Evolutionary conservation across 2,113 vertebrate genomes (phyloP).

Genomic region (Cyrtonyx montezumae): DNA sequence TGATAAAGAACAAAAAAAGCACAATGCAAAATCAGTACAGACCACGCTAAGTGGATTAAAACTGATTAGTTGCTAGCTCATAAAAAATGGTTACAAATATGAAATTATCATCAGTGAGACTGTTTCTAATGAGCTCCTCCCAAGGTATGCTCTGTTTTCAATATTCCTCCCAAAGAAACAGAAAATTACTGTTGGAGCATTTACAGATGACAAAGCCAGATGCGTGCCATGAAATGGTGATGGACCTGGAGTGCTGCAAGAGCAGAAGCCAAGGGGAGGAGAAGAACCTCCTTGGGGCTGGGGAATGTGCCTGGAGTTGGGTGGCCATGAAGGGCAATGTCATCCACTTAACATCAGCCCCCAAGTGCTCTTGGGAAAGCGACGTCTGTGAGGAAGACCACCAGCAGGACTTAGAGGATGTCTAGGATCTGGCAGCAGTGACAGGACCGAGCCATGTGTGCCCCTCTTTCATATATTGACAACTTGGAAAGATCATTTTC

Average conservation of each 20-base stretch:
- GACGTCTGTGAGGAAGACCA: background rate
- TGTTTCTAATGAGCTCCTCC: background rate
- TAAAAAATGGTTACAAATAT: conserved; percentile 30
- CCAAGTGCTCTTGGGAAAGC: background rate
- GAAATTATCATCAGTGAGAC: background rate
- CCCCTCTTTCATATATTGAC: background rate
- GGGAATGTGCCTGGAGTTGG: background rate
- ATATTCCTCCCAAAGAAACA: background rate
- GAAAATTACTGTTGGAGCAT: background rate
- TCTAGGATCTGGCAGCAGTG: background rate
- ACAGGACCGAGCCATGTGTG: background rate
- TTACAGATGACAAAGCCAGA: background rate
- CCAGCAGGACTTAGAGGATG: background rate
- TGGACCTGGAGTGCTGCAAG: background rate
- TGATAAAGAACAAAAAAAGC: conserved; percentile 28
- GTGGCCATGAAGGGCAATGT: background rate
- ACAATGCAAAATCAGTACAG: background rate
- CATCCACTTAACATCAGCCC: background rate
- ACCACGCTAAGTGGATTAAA: conserved; percentile 28
- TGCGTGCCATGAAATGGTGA: background rate
- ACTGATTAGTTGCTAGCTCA: background rate
- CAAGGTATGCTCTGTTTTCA: background rate
- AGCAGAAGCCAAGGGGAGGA: background rate
- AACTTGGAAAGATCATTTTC: conserved; percentile 18
- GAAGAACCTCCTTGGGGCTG: background rate